Conservation (phyloP, 1,140 invertebrate species). For the Cotesia glomerata region DNA sequence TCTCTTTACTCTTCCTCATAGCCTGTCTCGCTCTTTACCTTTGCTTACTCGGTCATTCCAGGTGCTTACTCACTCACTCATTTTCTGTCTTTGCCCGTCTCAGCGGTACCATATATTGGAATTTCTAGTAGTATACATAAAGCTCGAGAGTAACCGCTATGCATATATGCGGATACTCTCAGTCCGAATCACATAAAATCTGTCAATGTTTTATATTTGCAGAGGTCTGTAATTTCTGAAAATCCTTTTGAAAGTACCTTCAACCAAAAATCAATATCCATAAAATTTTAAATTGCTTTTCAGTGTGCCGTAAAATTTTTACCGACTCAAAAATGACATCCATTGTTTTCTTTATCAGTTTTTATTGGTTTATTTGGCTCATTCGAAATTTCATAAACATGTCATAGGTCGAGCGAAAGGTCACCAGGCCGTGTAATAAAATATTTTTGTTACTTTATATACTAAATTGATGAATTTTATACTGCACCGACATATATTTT, state of each 20-base stretch:
- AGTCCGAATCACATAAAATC: conserved; percentile 18
- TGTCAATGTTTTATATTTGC: conserved; percentile 25
- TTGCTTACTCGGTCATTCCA: not conserved
- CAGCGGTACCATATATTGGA: conserved; percentile 17
- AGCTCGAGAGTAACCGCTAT: conserved; percentile 26
- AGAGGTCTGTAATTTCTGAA: conserved; percentile 11
- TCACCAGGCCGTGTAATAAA: no score
- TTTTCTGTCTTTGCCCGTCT: conserved; percentile 8
- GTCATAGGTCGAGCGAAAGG: no score
- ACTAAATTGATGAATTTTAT: no score
- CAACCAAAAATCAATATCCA: not conserved
- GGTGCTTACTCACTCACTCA: not conserved
- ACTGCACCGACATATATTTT: no score
- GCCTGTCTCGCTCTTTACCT: no score
- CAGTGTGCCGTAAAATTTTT: conserved; percentile 9
- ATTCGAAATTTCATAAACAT: not conserved
- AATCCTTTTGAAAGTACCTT: conserved; percentile 16
- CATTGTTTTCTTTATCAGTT: not conserved
- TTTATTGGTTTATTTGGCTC: not conserved
- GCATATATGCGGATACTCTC: conserved; percentile 25
- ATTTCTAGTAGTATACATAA: conserved; percentile 12
- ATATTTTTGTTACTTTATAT: no score
- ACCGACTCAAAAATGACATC: not conserved
- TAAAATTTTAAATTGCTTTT: conserved; percentile 22
- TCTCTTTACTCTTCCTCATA: no score